Conservation (phyloP, 2,888 invertebrate species). For the Cephus runcator region DNA sequence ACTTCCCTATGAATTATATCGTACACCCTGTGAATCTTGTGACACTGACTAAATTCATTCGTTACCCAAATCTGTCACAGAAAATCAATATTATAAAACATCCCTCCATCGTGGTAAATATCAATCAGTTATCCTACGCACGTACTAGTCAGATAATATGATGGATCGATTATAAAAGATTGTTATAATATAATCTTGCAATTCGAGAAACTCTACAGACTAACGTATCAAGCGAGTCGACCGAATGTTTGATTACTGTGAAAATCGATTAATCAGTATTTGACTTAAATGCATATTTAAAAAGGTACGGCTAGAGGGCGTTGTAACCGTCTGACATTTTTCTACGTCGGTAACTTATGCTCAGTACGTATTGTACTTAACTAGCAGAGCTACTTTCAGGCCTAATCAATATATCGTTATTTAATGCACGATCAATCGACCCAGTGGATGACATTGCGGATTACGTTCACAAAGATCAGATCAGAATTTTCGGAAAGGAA, state of each 20-base stretch:
- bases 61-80: neutral
- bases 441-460: neutral
- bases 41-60: neutral
- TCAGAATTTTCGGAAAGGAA: neutral
- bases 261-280: neutral
- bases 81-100: neutral
- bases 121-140: neutral
- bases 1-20: neutral
- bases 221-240: neutral
- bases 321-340: neutral
- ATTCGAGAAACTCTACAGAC: neutral
- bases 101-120: neutral
- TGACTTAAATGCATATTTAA: neutral
- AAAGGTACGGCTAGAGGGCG: neutral
- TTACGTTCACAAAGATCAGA: neutral
- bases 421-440: neutral
- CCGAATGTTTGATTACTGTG: neutral
- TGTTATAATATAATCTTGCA: neutral
- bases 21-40: neutral
- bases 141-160: neutral
- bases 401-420: neutral
- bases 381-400: neutral
- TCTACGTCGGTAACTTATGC: neutral
- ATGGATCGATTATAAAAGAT: neutral
- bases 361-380: neutral